phyloP scores from a whole-genome alignment of 2,888 invertebrate genomes.

The Trichogramma evanescens region DNA sequence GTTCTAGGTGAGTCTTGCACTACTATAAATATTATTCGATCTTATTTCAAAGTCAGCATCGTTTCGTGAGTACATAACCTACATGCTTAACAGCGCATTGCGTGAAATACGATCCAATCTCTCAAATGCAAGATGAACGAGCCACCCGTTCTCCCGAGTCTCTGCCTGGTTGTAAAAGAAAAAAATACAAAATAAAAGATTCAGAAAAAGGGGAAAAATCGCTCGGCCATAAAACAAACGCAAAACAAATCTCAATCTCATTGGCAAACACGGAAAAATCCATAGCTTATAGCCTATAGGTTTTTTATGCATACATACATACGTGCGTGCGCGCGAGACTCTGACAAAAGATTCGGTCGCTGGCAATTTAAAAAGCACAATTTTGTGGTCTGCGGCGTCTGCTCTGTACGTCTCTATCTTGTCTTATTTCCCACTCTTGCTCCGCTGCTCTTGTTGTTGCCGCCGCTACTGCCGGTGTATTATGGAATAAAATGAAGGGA shows the following conservation, averaged over 20 bases:
- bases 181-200: not conserved
- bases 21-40: too few relatives aligned
- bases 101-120: not conserved
- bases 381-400: conserved; percentile 29
- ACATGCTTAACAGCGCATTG: too few relatives aligned
- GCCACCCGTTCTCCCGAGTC: too few relatives aligned
- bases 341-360: not conserved
- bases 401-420: conserved; percentile 35
- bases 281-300: not conserved
- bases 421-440: not conserved
- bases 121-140: not conserved
- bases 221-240: conserved; percentile 13
- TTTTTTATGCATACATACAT: not conserved
- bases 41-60: too few relatives aligned
- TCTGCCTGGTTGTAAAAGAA: not conserved
- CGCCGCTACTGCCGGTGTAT: conserved; percentile 28
- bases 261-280: conserved; percentile 23
- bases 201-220: not conserved
- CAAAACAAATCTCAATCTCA: conserved; percentile 38
- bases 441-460: not conserved
- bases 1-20: too few relatives aligned
- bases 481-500: conserved; percentile 46
- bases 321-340: not conserved
- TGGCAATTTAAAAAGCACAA: conserved; percentile 43
- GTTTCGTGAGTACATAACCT: too few relatives aligned